Evolutionary conservation across 2,888 invertebrate species (phyloP).

Genomic region (Thymelicus acteon): DNA sequence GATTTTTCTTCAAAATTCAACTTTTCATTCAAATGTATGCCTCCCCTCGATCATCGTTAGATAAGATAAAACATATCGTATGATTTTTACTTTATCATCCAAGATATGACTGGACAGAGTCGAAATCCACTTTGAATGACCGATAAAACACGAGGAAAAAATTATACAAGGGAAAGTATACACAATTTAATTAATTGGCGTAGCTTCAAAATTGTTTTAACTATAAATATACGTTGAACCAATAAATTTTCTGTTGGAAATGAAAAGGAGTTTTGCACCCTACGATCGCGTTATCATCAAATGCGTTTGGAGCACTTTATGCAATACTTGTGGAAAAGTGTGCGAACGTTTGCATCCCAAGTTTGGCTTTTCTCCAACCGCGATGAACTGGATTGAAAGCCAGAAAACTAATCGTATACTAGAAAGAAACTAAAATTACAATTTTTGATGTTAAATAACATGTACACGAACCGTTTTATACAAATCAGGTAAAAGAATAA

Average conservation of each 20-base stretch:
- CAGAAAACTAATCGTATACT: conserved; percentile 18
- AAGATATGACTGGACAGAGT: conserved; percentile 25
- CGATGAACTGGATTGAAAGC: conserved; percentile 50
- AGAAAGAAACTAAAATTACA: conserved; percentile 9
- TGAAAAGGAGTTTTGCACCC: conserved; percentile 53
- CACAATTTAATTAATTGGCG: conserved; percentile 54
- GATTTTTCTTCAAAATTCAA: neutral
- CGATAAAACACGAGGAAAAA: conserved; percentile 47
- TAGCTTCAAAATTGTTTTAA: conserved; percentile 52
- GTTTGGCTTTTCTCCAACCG: conserved; percentile 64
- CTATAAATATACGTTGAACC: conserved; percentile 63
- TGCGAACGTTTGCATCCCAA: conserved; percentile 58
- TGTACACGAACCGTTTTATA: neutral
- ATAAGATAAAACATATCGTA: conserved; percentile 36
- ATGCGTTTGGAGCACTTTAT: conserved; percentile 66
- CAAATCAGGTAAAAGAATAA: neutral
- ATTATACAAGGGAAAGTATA: conserved; percentile 47
- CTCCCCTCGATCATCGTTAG: conserved; percentile 15
- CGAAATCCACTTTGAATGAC: conserved; percentile 47
- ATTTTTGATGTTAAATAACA: neutral
- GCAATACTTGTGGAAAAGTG: conserved; percentile 60
- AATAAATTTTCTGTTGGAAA: conserved; percentile 59
- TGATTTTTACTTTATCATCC: conserved; percentile 38
- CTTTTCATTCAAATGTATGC: neutral
- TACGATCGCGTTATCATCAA: conserved; percentile 62